A percentile compares a stretch with the other conserved stretches of the same genome.
phyloP scores from a whole-genome alignment of 2,888 invertebrate species.

The Aphodius sticticus region DNA sequence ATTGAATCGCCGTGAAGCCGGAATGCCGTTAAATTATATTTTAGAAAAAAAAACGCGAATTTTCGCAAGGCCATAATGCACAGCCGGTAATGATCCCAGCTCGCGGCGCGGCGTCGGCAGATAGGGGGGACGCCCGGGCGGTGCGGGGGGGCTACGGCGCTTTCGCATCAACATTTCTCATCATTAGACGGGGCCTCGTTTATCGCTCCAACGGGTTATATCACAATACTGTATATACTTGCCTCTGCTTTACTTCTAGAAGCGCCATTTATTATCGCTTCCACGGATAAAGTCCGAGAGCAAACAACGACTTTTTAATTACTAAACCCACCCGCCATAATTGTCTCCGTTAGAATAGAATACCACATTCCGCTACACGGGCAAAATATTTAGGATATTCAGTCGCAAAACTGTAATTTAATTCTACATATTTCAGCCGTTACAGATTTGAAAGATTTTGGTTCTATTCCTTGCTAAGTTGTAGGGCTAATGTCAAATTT shows the following conservation, averaged over 20 bases:
- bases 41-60: slow-evolving; percentile 15
- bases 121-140: background rate
- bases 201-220: slow-evolving; percentile 4
- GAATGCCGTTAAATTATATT: slow-evolving; percentile 27
- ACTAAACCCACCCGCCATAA: background rate
- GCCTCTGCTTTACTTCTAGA: background rate
- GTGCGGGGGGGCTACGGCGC: background rate
- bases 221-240: background rate
- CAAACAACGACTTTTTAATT: background rate
- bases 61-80: slow-evolving; percentile 12
- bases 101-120: background rate
- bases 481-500: no score
- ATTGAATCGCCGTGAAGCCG: slow-evolving; percentile 55
- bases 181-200: background rate
- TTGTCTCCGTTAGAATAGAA: background rate
- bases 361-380: background rate
- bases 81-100: slow-evolving; percentile 13
- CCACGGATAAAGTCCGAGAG: background rate
- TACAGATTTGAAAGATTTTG: no score
- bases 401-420: no score
- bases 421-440: no score
- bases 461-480: no score
- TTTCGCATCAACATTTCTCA: background rate
- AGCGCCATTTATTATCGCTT: background rate
- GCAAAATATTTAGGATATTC: background rate